phyloP scores from a whole-genome alignment of 1,140 invertebrate genomes.

The Drosophila eugracilis region DNA sequence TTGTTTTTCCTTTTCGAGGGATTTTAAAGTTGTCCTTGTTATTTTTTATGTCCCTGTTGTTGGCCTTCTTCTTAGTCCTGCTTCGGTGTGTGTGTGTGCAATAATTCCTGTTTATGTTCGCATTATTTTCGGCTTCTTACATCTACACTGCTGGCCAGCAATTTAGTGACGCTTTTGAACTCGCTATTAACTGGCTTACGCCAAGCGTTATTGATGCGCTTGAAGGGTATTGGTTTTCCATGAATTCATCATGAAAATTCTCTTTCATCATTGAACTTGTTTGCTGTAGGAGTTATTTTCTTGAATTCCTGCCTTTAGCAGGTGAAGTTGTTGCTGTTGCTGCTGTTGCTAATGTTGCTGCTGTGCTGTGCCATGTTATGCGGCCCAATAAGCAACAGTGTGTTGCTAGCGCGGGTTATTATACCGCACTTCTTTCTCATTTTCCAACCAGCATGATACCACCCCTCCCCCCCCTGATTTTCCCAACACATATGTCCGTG shows the following conservation, averaged over 20 bases:
- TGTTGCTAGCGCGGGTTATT: conserved; percentile 9
- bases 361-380: conserved; percentile 11
- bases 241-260: too few species aligned
- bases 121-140: conserved; percentile 68
- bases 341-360: conserved; percentile 2
- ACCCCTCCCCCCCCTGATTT: not conserved
- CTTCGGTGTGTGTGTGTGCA: conserved; percentile 24
- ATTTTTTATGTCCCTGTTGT: conserved; percentile 35
- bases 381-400: conserved; percentile 44
- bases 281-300: conserved; percentile 22
- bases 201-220: not conserved
- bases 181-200: not conserved
- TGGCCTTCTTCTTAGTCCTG: conserved; percentile 15
- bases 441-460: not conserved
- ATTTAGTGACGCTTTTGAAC: not conserved
- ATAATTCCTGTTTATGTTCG: conserved; percentile 80
- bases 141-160: conserved; percentile 16
- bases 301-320: conserved; percentile 13
- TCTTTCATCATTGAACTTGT: too few species aligned
- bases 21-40: conserved; percentile 66
- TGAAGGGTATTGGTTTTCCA: too few species aligned
- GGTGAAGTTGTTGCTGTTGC: conserved; percentile 6
- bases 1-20: too few species aligned
- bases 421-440: not conserved
- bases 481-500: not conserved